Evolutionary conservation across 2,113 vertebrate species (phyloP).

Genomic region (Sterrhoptilus dennistouni): DNA sequence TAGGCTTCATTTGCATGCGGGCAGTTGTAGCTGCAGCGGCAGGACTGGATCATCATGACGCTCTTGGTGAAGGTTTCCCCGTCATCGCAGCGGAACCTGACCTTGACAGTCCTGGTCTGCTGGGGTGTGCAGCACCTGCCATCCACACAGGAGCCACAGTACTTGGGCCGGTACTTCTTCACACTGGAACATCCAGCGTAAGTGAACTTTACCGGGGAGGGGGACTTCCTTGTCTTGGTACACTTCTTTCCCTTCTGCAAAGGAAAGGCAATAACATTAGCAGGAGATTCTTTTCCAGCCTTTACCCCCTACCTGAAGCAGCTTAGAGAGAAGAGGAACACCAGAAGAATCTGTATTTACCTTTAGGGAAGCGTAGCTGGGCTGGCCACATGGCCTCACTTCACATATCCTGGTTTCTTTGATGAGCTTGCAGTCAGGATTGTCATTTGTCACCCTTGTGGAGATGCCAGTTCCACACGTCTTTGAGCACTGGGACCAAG

Average conservation of each 20-base stretch:
- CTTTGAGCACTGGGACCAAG: constrained; percentile 97
- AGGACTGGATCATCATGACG: constrained; percentile 98
- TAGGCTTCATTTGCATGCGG: constrained; percentile 87
- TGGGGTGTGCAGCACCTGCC: constrained; percentile 93
- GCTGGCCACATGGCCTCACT: constrained; percentile 92
- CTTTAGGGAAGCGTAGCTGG: constrained; percentile 86
- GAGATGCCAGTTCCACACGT: constrained; percentile 95
- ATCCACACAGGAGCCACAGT: constrained; percentile 93
- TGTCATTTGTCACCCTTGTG: constrained; percentile 95
- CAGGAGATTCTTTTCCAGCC: neutral
- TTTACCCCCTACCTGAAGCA: neutral
- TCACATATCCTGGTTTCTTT: constrained; percentile 95
- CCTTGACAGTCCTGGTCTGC: constrained; percentile 92
- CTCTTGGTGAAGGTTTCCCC: constrained; percentile 96
- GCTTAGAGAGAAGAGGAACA: neutral
- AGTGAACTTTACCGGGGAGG: constrained; percentile 83
- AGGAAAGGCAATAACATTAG: neutral
- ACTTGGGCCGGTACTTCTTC: constrained; percentile 93
- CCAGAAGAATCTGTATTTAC: constrained; percentile 71
- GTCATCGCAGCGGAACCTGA: constrained; percentile 93
- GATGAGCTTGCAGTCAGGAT: constrained; percentile 89
- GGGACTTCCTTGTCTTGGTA: constrained; percentile 89
- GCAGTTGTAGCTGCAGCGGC: constrained; percentile 94
- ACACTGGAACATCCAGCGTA: constrained; percentile 92
- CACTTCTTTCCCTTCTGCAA: constrained; percentile 97